Evolutionary conservation across 2,888 invertebrate species (phyloP), one percentile per base, ranked within the genome.

Genomic region (Agriopis marginaria): DNA sequence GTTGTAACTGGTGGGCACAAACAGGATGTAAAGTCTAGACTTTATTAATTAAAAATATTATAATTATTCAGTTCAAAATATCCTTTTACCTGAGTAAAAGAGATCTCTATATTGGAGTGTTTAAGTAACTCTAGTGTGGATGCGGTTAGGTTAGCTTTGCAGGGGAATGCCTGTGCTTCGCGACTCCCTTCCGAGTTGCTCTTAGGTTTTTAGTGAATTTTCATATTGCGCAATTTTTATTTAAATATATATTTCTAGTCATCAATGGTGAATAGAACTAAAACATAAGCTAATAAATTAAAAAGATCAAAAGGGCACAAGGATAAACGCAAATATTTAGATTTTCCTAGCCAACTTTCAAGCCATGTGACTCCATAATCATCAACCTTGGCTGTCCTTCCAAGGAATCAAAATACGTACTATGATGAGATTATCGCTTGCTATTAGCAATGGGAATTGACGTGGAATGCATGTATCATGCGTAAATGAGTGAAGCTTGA

Each of bases 21-120:
- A 86, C 89, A 90, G 90, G 89, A 90, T 89, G 82, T 86, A 45
- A 77, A 63, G 70, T 81, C 82, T 83, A 81, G 81, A 83, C 58
- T 55, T 50, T 54, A 67, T 53, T 59, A 60, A 50, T 60, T 39
- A 51, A 23, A 23, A 60, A 60, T 60, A 58, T 45, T 58, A 32
- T 45, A 23, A 45, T 58, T 54, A 58, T 58, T 55, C 23, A 45
- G 8, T 12, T 8, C 32, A 47, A 32, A 58, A 58, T 58, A 47
- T 58, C 2, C 8, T 45, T 32, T n/a, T 7, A 58, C 12, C 0
- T 17, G 11, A 7, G 44, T 11, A 56, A 56, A 56, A 44, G 10
- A 44, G 56, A 10, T 42, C 8, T 9, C 1, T 9, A 14, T 6
- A 42, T 2, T 1, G n/a, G 1, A 14, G 14, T 14, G n/a, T 8